These are phyloP conservation scores for Hemiprocne comata DNA, from an alignment of 2,113 vertebrate genomes.

Conservation along the genomic window DNA sequence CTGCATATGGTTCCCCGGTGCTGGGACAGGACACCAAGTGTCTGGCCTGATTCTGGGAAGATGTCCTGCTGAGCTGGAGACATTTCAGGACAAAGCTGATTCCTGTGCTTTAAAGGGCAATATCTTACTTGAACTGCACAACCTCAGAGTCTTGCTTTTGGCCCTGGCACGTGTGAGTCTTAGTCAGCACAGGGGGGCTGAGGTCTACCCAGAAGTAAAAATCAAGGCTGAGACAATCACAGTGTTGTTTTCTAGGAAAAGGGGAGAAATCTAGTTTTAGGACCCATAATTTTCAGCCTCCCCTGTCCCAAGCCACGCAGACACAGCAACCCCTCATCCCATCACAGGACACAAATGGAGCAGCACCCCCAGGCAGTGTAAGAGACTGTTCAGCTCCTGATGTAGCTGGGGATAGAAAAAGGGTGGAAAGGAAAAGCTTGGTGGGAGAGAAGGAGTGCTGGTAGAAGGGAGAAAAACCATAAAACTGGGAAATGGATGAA, in stretches of 20 bases:
- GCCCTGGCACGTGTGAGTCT: background rate
- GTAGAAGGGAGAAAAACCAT: background rate
- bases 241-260: background rate
- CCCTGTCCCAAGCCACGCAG: background rate
- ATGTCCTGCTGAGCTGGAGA: slow-evolving; percentile 16
- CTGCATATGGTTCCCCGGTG: rapidly evolving
- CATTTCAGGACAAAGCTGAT: background rate
- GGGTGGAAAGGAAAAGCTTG: background rate
- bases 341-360: rapidly evolving
- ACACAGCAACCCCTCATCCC: background rate
- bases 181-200: background rate
- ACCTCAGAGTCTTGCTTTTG: background rate
- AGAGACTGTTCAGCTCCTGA: background rate
- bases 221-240: background rate
- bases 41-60: background rate
- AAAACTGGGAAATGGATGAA: background rate
- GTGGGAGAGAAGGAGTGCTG: background rate
- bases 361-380: background rate
- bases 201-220: background rate
- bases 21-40: background rate
- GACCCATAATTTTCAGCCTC: background rate
- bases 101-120: background rate
- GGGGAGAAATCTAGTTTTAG: background rate
- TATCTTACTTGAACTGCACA: background rate
- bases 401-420: background rate